Base-by-base conservation (phyloP, 37 sponge, comb jelly and placozoan genomes). In the Chondrosia reniformis region DNA sequence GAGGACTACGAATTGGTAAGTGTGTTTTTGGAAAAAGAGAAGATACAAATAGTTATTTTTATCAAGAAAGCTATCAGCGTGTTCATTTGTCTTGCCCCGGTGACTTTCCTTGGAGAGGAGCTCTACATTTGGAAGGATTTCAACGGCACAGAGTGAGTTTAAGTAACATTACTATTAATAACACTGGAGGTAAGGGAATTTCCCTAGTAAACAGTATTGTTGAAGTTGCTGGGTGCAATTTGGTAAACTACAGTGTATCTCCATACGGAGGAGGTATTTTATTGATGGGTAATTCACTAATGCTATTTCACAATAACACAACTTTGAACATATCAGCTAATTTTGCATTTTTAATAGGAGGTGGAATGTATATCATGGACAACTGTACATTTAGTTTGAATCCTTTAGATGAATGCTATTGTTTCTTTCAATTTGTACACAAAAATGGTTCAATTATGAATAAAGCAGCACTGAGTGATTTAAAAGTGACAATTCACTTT, bases 391-490 rank as follows among this genome's bases (percentile, higher is more conserved):
- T 37, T 2, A 39, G 22, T 25, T 9, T 21, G 2, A 19, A 40
- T 1, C 25, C 43, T 19, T 30, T 30, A 1, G 10, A 39, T 13
- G 22, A 21, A 1, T 69, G 72, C 22, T n/a, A 21, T 1, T 69
- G 72, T 25, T 69, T 69, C 72, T 69, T 69, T 69, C 44, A 69
- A 39, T 40, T 69, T 24, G 41, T 69, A 17, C 25, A 39, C 43
- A 69, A 6, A 25, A 39, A 69, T 69, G 72, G 72, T 1, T 6
- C 25, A 39, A 15, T 25, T 2, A 15, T 40, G 40, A 34, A 39
- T 21, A 37, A 69, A 17, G n/a, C 72, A 40, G 17, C 72, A 3
- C 7, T 39, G 15, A 24, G 24, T 40, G 24, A 3, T 24, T 40
- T 69, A 21, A 69, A 39, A 25, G 43, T 10, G 2, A 25, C 43